phyloP scores from a whole-genome alignment of 1,140 invertebrate genomes.

The silkworm (Bombyx mori) region ASM3026992v2 NC_085127.1:10705001-10705500 shows the following conservation, averaged over 20 bases:
- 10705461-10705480: neutral
- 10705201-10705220: slow-evolving; percentile 48
- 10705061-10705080: too few species aligned
- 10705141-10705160: too few species aligned
- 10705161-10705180: too few species aligned
- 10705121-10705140: too few species aligned
- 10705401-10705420: slow-evolving; percentile 37
- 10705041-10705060: too few species aligned
- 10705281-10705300: slow-evolving; percentile 69
- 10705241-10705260: slow-evolving; percentile 55
- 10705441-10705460: neutral
- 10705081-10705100: too few species aligned
- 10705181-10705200: neutral
- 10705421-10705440: neutral
- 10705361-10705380: slow-evolving; percentile 61
- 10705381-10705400: slow-evolving; percentile 62
- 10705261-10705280: slow-evolving; percentile 64
- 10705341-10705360: slow-evolving; percentile 66
- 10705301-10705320: slow-evolving; percentile 48
- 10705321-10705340: slow-evolving; percentile 61
- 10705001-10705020: too few species aligned
- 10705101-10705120: too few species aligned
- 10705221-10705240: slow-evolving; percentile 38
- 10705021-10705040: too few species aligned
- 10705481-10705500: slow-evolving; percentile 17